Evolutionary conservation across 23 tunicate species (phyloP).

Genomic region (Clavelina lepadiformis): DNA sequence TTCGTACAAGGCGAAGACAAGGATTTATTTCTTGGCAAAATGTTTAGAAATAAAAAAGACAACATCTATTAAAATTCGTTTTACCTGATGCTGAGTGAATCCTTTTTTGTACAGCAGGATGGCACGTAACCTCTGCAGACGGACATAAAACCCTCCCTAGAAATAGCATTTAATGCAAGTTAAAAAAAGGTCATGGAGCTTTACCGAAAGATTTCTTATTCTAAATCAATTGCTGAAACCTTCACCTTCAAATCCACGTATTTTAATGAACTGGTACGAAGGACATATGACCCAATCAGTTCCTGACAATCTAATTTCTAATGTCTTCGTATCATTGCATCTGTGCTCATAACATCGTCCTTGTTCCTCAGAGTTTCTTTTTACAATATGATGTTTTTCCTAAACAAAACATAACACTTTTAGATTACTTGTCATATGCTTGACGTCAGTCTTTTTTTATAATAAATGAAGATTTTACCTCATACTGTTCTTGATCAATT

Average conservation of each 20-base stretch:
- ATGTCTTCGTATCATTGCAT: slow-evolving; percentile 52
- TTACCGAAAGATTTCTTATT: too few species aligned
- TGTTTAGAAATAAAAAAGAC: too few species aligned
- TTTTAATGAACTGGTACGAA: background rate
- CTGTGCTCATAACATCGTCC: slow-evolving; percentile 78
- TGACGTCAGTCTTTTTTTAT: too few species aligned
- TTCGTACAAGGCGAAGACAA: background rate
- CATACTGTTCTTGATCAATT: background rate
- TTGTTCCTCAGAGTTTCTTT: slow-evolving; percentile 16
- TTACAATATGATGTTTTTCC: background rate
- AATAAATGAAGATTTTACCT: too few species aligned
- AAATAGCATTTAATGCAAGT: background rate
- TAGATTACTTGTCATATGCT: too few species aligned
- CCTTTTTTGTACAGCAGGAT: slow-evolving; percentile 12
- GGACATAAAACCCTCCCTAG: slow-evolving; percentile 66
- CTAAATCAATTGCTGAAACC: too few species aligned
- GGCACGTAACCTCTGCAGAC: slow-evolving; percentile 33
- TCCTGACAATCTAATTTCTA: slow-evolving; percentile 59
- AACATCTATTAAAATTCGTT: too few species aligned
- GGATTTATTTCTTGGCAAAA: background rate
- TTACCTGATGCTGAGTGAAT: too few species aligned
- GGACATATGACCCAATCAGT: slow-evolving; percentile 56
- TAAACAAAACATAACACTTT: background rate
- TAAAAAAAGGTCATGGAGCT: slow-evolving; percentile 5
- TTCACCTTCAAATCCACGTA: slow-evolving; percentile 44